A percentile compares a stretch with the other conserved stretches of the same genome.
Conservation (phyloP, 2,113 vertebrate species). For the Willisornis vidua region DNA sequence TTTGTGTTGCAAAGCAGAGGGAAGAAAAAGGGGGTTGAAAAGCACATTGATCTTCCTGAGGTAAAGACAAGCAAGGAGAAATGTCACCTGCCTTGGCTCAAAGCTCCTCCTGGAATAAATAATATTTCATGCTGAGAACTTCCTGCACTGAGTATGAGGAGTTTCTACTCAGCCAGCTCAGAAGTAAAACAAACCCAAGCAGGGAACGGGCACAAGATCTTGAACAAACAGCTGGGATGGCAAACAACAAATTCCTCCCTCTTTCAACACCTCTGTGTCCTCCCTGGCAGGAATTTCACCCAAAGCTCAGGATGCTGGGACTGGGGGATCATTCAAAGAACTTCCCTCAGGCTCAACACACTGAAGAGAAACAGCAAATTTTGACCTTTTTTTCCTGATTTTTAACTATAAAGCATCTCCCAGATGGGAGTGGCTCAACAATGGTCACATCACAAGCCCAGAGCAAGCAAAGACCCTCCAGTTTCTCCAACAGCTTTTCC, state of each 20-base stretch:
- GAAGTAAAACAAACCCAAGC: background rate
- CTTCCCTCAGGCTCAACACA: background rate
- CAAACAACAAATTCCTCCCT: background rate
- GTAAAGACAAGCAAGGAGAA: slow-evolving; percentile 6
- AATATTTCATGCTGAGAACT: slow-evolving; percentile 6
- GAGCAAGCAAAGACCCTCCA: background rate
- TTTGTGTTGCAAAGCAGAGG: background rate
- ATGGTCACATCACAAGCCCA: background rate
- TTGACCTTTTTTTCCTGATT: background rate
- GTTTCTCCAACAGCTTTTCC: background rate
- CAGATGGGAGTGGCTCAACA: background rate
- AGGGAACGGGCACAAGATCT: background rate
- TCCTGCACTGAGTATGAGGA: background rate
- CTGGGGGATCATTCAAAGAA: background rate
- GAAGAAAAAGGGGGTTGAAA: background rate
- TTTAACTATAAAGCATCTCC: background rate
- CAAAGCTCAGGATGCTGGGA: background rate
- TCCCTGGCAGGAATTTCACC: background rate
- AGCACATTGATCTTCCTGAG: slow-evolving; percentile 10
- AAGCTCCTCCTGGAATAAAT: slow-evolving; percentile 40
- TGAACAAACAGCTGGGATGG: background rate
- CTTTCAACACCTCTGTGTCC: background rate
- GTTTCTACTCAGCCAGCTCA: background rate
- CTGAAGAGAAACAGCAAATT: background rate
- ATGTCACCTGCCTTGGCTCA: background rate